Base-by-base conservation (phyloP, 1,140 invertebrate species). In the Oscheius sp. region DNA sequence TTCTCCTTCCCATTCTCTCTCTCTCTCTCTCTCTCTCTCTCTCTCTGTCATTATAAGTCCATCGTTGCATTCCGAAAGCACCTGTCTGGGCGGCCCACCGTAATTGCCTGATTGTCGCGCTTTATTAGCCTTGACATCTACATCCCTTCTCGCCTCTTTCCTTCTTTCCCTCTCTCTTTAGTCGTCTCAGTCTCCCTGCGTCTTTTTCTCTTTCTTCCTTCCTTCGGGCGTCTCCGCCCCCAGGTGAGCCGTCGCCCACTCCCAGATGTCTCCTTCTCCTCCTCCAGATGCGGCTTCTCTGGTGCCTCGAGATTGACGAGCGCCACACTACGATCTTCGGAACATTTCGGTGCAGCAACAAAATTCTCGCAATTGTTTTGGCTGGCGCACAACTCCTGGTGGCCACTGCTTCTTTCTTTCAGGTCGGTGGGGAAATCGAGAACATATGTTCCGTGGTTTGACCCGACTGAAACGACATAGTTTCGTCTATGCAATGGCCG, bases 281-380 rank as follows among this genome's bases (percentile, higher is more conserved):
- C n/a, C n/a, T n/a, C 10, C 32, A 66, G 26, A 68, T 68, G 66
- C 45, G 46, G 15, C 34, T 68, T n/a, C 28, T 61, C 18, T 52
- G 66, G 52, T 68, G 45, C 26, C n/a, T 68, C 0, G n/a, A 29
- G 46, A 68, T 68, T 1, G 66, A 68, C 18, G 66, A 68, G 20
- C 29, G 20, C n/a, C 28, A 65, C 4, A 68, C 66, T n/a, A 29
- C 20, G 13, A 4, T 68, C 34, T 68, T 46, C 31, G 15, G 15
- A 20, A 26, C 58, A 29, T 2, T 74, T 32, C 49, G 32, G 18
- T 26, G 59, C n/a, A 15, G n/a, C 1, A 74, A 74, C 58, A 46
- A 55, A 32, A 49, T 58, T 4, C 49, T 74, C 0, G 64, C 72
- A 0, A 68, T 63, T 18, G 1, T 55, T 29, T 13, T 66, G 18